Base-by-base conservation (phyloP, 2,797 vertebrate genomes). In the Phalanger gymnotis region DNA sequence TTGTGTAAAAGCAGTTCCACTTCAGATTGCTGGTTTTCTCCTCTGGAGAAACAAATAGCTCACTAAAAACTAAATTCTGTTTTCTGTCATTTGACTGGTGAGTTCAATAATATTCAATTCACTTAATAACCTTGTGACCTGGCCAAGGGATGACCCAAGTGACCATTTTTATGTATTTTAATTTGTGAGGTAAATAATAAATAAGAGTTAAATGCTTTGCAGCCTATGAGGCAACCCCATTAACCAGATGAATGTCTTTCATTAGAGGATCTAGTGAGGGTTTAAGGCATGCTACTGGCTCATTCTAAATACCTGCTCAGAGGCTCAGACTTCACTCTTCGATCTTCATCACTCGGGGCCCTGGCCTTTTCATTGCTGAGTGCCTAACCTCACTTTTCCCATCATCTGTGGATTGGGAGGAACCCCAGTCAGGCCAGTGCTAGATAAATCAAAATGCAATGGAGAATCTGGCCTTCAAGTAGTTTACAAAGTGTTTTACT, bases 121-220 rank as follows among this genome's bases (percentile, higher is more conserved):
- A 93, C 97, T 98, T 97, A 97, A 98, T 97, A 98, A 98, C 96
- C 97, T 96, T 97, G 94, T 96, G 97, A 97, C 97, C 97, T 98
- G 96, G 97, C 97, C 98, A 97, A 96, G 94, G 95, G 94, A 96
- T 93, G 97, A 95, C 97, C 98, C 97, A 96, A 97, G 97, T 97
- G 97, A 96, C 98, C 97, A n/a, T 95, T 98, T 97, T 97, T 97
- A 95, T 95, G 94, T 97, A 95, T 97, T 98, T 98, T 98, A 98
- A 98, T 98, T 98, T 98, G 97, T 94, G 97, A 97, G 95, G 97
- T 98, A 98, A 98, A 98, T 97, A 97, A 98, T 98, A 97, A 98
- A 97, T 96, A 98, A 97, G 97, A 97, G 90, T 95, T 97, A 98
- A 97, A 97, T 95, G 97, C 96, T 94, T 94, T 94, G 91, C 95